These are phyloP conservation scores for Hypercompe scribonia DNA, from an alignment of 2,888 invertebrate species.

Conservation along the genomic window DNA sequence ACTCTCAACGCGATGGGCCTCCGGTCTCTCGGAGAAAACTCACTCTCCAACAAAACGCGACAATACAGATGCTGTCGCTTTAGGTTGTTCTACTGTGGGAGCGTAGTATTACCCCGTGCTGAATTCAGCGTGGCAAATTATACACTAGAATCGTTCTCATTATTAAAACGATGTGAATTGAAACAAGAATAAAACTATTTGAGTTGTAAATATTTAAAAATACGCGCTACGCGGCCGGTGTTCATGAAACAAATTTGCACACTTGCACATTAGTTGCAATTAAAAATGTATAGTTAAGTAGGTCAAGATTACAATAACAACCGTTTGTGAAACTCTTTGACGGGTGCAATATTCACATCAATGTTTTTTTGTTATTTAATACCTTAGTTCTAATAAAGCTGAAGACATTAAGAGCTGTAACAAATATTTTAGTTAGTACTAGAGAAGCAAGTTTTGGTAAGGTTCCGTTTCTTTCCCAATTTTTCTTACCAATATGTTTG, in stretches of 20 bases:
- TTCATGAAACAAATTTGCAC: slow-evolving; percentile 41
- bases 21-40: no score
- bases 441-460: no score
- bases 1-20: no score
- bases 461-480: no score
- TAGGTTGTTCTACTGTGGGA: no score
- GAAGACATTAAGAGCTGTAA: not conserved
- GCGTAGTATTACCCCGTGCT: no score
- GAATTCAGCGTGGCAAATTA: no score
- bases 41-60: no score
- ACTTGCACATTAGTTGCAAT: slow-evolving; percentile 52
- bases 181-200: slow-evolving; percentile 37
- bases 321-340: slow-evolving; percentile 51
- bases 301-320: slow-evolving; percentile 66
- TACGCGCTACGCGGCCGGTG: slow-evolving; percentile 28
- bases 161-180: slow-evolving; percentile 13
- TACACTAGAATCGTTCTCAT: not conserved
- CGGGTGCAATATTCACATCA: slow-evolving; percentile 42
- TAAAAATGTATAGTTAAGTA: slow-evolving; percentile 61
- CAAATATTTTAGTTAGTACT: not conserved
- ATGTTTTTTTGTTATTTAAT: slow-evolving; percentile 1
- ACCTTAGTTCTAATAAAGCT: not conserved
- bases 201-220: slow-evolving; percentile 34
- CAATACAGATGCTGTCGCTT: no score
- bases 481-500: no score